phyloP scores from a whole-genome alignment of 2,888 invertebrate species.

The Eupithecia tripunctaria region DNA sequence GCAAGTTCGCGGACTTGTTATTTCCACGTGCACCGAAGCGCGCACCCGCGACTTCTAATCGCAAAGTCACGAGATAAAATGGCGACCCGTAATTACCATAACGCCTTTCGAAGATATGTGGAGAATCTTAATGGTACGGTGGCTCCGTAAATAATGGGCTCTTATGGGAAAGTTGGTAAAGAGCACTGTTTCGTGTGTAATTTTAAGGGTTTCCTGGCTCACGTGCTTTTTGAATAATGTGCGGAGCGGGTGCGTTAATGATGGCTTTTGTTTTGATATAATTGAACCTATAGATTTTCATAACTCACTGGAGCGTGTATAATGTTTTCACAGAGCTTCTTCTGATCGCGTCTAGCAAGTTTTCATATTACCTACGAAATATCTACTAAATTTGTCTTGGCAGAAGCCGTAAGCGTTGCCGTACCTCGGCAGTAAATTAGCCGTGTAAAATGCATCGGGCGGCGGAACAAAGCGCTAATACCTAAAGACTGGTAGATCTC shows the following conservation, averaged over 20 bases:
- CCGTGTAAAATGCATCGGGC: slow-evolving; percentile 58
- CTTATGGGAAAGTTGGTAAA: slow-evolving; percentile 84
- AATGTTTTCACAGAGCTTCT: not conserved
- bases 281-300: slow-evolving; percentile 38
- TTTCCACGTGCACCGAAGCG: slow-evolving; percentile 75
- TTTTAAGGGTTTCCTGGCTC: slow-evolving; percentile 80
- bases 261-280: slow-evolving; percentile 68
- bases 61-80: slow-evolving; percentile 76
- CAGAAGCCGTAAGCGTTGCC: slow-evolving; percentile 16
- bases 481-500: slow-evolving; percentile 47
- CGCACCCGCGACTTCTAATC: slow-evolving; percentile 55
- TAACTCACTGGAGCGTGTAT: slow-evolving; percentile 15
- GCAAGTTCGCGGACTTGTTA: slow-evolving; percentile 82
- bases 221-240: slow-evolving; percentile 82
- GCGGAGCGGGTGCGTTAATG: slow-evolving; percentile 71
- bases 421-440: slow-evolving; percentile 55
- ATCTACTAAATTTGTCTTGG: slow-evolving; percentile 20
- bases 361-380: slow-evolving; percentile 3
- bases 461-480: slow-evolving; percentile 60
- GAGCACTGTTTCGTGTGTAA: slow-evolving; percentile 84
- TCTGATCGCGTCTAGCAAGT: slow-evolving; percentile 3
- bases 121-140: slow-evolving; percentile 84
- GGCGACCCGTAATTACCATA: slow-evolving; percentile 85
- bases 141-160: slow-evolving; percentile 84
- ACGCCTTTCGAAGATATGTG: slow-evolving; percentile 84